These are phyloP conservation scores for Malurus alboscapulatus DNA, from an alignment of 2,113 vertebrate genomes.

Conservation along the genomic window DNA sequence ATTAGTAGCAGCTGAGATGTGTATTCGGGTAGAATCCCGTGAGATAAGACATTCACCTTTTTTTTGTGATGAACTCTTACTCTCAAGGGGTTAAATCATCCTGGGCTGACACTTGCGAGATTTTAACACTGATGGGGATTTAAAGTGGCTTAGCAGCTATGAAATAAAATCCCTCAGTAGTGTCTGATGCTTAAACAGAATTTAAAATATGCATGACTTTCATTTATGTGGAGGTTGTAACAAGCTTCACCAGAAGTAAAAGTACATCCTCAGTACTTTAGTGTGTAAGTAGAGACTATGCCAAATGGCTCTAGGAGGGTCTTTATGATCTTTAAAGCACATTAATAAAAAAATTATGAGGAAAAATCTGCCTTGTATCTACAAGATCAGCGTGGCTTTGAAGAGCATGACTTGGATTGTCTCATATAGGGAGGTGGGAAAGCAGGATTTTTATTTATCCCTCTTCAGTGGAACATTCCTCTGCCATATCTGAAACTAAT, in stretches of 20 bases:
- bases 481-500: conserved; percentile 36
- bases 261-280: neutral
- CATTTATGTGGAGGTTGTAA: neutral
- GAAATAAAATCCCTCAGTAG: conserved; percentile 17
- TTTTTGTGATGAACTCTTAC: neutral
- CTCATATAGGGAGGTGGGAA: neutral
- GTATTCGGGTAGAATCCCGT: neutral
- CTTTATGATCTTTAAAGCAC: conserved; percentile 15
- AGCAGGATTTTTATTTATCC: conserved; percentile 15
- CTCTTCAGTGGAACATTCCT: conserved; percentile 50
- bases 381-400: conserved; percentile 10
- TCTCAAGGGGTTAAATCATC: conserved; percentile 6
- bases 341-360: neutral
- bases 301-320: neutral
- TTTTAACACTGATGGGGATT: conserved; percentile 38
- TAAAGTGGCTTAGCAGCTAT: conserved; percentile 24
- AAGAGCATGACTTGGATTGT: neutral
- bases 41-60: neutral
- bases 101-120: conserved; percentile 14
- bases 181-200: conserved; percentile 40
- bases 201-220: conserved; percentile 44
- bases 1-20: neutral
- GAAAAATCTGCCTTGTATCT: conserved; percentile 10
- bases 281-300: neutral
- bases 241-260: neutral